phyloP scores from a whole-genome alignment of 2,113 vertebrate species.

The Nyctibius bracteatus region DNA sequence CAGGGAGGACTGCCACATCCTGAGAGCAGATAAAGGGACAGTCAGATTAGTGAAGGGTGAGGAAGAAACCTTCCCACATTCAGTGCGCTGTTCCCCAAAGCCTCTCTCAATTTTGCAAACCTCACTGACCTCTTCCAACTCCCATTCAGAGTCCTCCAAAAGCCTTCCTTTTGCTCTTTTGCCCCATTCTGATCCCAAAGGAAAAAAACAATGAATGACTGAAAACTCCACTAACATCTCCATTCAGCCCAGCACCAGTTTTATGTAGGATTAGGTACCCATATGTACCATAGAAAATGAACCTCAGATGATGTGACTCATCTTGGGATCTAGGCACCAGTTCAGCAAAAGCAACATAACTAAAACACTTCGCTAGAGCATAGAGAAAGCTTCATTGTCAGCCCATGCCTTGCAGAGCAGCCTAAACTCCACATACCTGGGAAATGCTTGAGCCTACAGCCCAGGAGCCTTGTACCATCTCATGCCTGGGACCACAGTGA shows the following conservation, averaged over 20 bases:
- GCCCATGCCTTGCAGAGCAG: background rate
- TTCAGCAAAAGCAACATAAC: background rate
- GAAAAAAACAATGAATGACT: background rate
- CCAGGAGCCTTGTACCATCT: background rate
- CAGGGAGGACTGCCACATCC: background rate
- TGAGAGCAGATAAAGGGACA: background rate
- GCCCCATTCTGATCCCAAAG: background rate
- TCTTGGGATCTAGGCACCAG: background rate
- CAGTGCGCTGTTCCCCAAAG: background rate
- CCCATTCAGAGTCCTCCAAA: background rate
- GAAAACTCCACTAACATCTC: background rate
- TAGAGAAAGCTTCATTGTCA: background rate
- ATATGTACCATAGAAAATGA: background rate
- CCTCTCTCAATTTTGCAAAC: background rate
- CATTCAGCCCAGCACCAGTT: background rate
- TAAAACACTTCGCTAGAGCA: background rate
- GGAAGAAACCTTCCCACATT: background rate
- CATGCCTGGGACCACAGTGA: background rate
- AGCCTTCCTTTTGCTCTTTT: background rate
- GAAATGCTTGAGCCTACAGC: background rate
- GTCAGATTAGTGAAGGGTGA: background rate
- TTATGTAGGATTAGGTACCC: background rate
- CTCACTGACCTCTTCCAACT: background rate
- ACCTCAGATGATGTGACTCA: background rate
- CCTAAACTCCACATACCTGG: background rate